Conservation (phyloP, 2,888 invertebrate species). For the Tetrapedia diversipes region DNA sequence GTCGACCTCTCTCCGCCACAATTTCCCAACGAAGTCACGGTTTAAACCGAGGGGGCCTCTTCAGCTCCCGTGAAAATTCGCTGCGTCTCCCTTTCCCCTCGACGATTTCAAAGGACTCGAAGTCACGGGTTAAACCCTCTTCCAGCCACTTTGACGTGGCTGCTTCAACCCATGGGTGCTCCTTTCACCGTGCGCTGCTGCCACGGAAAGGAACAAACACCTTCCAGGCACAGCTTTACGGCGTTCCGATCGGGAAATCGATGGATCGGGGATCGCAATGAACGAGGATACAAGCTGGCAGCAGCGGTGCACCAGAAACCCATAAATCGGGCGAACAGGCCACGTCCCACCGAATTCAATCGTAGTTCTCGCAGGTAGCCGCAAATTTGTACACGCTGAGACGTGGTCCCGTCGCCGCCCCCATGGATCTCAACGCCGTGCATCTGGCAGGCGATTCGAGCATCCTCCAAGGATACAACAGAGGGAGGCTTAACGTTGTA, state of each 20-base stretch:
- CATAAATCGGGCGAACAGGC: conserved; percentile 44
- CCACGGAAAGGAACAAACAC: conserved; percentile 1
- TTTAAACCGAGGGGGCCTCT: neutral
- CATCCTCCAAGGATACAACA: neutral
- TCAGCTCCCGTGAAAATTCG: neutral
- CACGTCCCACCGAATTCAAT: conserved; percentile 46
- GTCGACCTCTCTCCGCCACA: neutral
- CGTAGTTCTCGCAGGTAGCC: conserved; percentile 61
- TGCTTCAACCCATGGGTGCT: neutral
- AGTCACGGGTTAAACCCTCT: conserved; percentile 33
- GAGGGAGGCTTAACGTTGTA: conserved; percentile 20
- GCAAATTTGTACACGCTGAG: conserved; percentile 62
- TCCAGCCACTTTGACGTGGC: conserved; percentile 21
- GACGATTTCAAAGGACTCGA: conserved; percentile 24
- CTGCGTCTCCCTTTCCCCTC: neutral
- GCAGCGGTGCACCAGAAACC: conserved; percentile 36
- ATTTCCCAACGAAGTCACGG: neutral
- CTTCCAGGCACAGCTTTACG: neutral
- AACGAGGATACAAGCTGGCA: conserved; percentile 28
- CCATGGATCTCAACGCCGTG: neutral
- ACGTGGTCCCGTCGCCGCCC: conserved; percentile 30
- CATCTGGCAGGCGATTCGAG: no score
- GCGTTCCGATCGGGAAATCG: conserved; percentile 46
- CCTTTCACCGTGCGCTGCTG: neutral
- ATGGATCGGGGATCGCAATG: conserved; percentile 47